A percentile compares a stretch with the other conserved stretches of the same genome.
phyloP scores from a whole-genome alignment of 2,888 invertebrate genomes.

The Cheilosia scutellata region DNA sequence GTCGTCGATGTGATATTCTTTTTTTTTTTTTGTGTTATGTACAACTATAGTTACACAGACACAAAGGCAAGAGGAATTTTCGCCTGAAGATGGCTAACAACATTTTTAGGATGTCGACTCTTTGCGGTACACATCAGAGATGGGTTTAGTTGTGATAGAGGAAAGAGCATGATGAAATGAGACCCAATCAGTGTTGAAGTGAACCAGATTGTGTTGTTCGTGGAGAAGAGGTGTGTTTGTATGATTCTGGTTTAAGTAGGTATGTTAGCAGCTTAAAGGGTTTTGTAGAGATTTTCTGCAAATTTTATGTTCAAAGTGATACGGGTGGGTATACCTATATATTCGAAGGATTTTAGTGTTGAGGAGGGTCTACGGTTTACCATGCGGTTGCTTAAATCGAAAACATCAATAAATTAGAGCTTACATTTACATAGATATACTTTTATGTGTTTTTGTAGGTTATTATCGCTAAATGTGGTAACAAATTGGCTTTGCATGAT shows the following conservation, averaged over 20 bases:
- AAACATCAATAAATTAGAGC: background rate
- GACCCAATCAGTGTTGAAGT: conserved; percentile 57
- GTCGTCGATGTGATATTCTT: conserved; percentile 1
- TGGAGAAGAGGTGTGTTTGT: conserved; percentile 8
- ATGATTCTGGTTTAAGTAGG: background rate
- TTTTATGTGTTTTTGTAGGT: too few relatives aligned
- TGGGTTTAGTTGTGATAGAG: conserved; percentile 18
- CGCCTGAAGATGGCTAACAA: conserved; percentile 36
- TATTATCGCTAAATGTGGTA: too few relatives aligned
- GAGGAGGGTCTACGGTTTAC: too few relatives aligned
- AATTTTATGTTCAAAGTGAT: conserved; percentile 2
- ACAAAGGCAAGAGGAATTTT: conserved; percentile 43
- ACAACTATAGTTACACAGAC: conserved; percentile 19
- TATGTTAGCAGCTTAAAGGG: conserved; percentile 29
- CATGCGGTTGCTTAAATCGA: conserved; percentile 1
- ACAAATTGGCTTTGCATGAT: too few relatives aligned
- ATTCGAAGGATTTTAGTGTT: background rate
- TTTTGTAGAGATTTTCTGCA: background rate
- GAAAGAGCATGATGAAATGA: conserved; percentile 27
- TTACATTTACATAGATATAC: background rate
- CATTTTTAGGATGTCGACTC: conserved; percentile 30
- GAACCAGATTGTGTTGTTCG: conserved; percentile 50
- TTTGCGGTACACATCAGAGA: conserved; percentile 5
- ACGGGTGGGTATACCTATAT: background rate
- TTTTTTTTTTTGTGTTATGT: background rate